phyloP scores from a whole-genome alignment of 2,888 invertebrate genomes.

The Megalurothrips usitatus region DNA sequence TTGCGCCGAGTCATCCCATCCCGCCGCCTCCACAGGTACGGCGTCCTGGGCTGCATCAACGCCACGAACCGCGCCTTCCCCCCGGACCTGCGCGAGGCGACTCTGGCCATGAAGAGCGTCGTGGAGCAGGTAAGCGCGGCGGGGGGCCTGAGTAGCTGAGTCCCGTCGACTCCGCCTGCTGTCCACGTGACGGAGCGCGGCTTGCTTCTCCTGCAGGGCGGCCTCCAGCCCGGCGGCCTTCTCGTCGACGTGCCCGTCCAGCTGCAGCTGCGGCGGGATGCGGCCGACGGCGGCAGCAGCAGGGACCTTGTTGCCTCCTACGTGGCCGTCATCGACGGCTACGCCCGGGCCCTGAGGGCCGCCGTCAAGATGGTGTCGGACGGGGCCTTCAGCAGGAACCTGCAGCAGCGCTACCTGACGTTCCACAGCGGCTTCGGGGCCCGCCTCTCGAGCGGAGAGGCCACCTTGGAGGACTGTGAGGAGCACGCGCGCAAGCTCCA shows the following conservation, averaged over 20 bases:
- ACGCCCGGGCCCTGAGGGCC: conserved; percentile 53
- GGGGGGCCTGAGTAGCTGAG: no score
- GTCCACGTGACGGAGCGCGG: neutral
- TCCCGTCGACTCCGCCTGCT: no score
- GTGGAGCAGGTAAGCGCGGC: conserved; percentile 49
- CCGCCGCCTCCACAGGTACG: conserved; percentile 48
- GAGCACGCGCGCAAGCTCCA: conserved; percentile 45
- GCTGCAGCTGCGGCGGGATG: conserved; percentile 52
- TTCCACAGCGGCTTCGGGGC: conserved; percentile 57
- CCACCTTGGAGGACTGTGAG: conserved; percentile 57
- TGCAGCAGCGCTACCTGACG: conserved; percentile 58
- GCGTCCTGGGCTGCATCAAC: conserved; percentile 57
- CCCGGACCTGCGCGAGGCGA: conserved; percentile 51
- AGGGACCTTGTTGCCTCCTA: conserved; percentile 53
- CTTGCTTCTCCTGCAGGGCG: conserved; percentile 47
- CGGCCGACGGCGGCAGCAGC: conserved; percentile 52
- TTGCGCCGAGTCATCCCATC: neutral
- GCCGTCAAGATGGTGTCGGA: conserved; percentile 54
- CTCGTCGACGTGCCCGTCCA: conserved; percentile 54
- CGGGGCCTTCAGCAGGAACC: conserved; percentile 53
- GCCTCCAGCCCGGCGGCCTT: conserved; percentile 56
- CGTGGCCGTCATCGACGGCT: conserved; percentile 55
- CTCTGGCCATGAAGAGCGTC: conserved; percentile 57
- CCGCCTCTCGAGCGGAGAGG: conserved; percentile 52
- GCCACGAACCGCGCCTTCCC: conserved; percentile 53